Percentiles rank a stretch among this genome's conserved stretches.
phyloP scores from a whole-genome alignment of 2,888 invertebrate genomes.

The Antheraea assamensis region DNA sequence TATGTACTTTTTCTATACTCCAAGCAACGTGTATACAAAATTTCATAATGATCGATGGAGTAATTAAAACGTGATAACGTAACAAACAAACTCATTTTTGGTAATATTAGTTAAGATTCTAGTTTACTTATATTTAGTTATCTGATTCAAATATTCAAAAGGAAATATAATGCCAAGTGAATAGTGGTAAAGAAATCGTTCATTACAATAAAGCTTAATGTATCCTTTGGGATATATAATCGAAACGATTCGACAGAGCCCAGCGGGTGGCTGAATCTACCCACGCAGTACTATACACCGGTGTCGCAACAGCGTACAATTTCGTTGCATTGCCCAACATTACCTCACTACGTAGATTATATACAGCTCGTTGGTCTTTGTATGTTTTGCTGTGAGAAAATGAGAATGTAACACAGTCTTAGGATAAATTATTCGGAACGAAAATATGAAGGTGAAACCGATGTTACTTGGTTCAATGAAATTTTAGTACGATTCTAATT shows the following conservation, averaged over 20 bases:
- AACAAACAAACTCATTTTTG: too few species aligned
- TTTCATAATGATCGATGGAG: too few species aligned
- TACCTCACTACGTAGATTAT: constrained; percentile 28
- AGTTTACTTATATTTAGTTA: background rate
- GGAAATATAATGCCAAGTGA: background rate
- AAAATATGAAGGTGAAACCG: background rate
- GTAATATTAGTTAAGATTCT: too few species aligned
- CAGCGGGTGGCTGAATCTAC: constrained; percentile 25
- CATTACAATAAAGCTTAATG: background rate
- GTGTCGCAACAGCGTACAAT: constrained; percentile 28
- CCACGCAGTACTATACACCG: constrained; percentile 15
- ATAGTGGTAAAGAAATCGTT: background rate
- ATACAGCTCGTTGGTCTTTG: constrained; percentile 26
- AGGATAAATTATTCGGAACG: constrained; percentile 3
- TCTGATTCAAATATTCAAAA: background rate
- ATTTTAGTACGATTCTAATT: background rate
- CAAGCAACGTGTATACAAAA: too few species aligned
- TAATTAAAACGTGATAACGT: too few species aligned
- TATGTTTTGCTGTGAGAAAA: constrained; percentile 17
- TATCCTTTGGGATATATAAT: constrained; percentile 8
- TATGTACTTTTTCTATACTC: too few species aligned
- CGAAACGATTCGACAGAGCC: constrained; percentile 7
- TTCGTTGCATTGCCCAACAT: constrained; percentile 29
- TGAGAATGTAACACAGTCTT: constrained; percentile 5
- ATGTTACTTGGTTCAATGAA: background rate